These are phyloP conservation scores for Spea hammondii DNA, from an alignment of 2,797 vertebrate genomes.

Conservation along the genomic window DNA sequence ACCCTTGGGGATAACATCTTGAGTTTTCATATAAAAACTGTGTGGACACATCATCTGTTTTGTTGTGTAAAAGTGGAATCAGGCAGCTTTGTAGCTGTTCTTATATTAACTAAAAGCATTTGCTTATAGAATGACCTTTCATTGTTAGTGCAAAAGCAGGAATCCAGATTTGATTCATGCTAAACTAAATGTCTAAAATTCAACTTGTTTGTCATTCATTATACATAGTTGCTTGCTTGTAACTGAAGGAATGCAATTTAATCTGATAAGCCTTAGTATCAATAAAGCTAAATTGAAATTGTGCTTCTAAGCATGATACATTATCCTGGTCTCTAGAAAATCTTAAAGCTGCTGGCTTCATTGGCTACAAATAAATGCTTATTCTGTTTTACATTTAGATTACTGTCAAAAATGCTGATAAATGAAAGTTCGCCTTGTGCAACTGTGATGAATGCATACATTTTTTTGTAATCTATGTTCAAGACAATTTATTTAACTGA, in stretches of 20 bases:
- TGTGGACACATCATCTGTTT: too few relatives aligned
- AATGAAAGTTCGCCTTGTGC: slow-evolving; percentile 18
- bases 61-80: too few relatives aligned
- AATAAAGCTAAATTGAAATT: slow-evolving; percentile 37
- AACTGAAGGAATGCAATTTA: slow-evolving; percentile 27
- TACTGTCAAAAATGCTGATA: slow-evolving; percentile 11
- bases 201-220: slow-evolving; percentile 38
- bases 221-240: slow-evolving; percentile 33
- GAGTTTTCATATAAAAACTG: too few relatives aligned
- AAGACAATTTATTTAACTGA: not conserved
- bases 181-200: not conserved
- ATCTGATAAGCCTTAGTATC: slow-evolving; percentile 34
- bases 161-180: not conserved
- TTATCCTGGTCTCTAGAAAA: slow-evolving; percentile 21
- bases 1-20: too few relatives aligned
- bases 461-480: not conserved
- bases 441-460: slow-evolving; percentile 24
- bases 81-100: too few relatives aligned
- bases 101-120: too few relatives aligned
- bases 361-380: slow-evolving; percentile 24
- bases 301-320: slow-evolving; percentile 24
- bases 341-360: slow-evolving; percentile 19
- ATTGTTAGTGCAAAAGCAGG: not conserved
- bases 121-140: too few relatives aligned
- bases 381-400: slow-evolving; percentile 16